Conservation (phyloP, 2,888 invertebrate genomes). For the Dryadula phaetusa region DNA sequence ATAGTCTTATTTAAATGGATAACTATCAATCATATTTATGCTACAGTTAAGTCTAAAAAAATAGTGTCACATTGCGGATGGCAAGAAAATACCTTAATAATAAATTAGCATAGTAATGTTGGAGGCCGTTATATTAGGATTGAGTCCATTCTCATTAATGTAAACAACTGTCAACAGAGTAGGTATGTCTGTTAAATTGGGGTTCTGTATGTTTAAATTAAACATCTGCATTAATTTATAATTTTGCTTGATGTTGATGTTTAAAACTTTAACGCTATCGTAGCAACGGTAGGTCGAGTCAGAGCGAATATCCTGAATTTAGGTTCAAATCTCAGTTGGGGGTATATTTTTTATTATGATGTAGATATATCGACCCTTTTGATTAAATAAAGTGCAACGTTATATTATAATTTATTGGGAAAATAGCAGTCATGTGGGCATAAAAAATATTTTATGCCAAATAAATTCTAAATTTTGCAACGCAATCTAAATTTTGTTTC, state of each 20-base stretch:
- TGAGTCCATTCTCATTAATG: conserved; percentile 78
- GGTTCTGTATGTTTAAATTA: conserved; percentile 35
- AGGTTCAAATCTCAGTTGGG: background rate
- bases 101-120: conserved; percentile 83
- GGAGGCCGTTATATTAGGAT: conserved; percentile 78
- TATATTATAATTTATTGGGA: no score
- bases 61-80: conserved; percentile 82
- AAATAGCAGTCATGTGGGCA: no score
- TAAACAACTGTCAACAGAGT: conserved; percentile 57
- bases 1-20: conserved; percentile 71
- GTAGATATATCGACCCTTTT: background rate
- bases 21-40: conserved; percentile 80
- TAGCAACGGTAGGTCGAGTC: background rate
- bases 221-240: background rate
- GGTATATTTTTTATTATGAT: background rate
- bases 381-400: background rate
- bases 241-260: no score
- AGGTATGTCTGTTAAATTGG: background rate
- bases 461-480: no score
- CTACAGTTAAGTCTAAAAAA: conserved; percentile 81
- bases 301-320: background rate
- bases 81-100: conserved; percentile 80
- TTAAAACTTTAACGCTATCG: background rate
- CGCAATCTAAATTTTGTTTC: no score
- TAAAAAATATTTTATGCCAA: no score